Evolutionary conservation across 2,797 vertebrate species (phyloP), one percentile per base, ranked within the genome.

Genomic region (Bufotes viridis): DNA sequence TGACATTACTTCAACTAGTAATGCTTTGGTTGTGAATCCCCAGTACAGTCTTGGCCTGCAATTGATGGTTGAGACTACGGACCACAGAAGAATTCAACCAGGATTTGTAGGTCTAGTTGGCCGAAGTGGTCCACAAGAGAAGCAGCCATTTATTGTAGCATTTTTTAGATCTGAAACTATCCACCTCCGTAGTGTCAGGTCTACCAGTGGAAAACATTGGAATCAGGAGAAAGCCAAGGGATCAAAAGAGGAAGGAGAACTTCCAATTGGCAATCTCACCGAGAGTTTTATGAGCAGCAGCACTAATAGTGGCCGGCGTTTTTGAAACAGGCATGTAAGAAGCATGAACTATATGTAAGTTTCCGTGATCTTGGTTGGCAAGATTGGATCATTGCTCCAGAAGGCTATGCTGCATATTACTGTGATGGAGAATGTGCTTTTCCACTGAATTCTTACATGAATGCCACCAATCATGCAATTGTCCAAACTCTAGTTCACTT

Each of bases 391-490:
- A 87, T 89, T 83, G 88, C 88, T 13, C 88, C 88, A 79, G 88
- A 89, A 87, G 88, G 88, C 7, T 89, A 89, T 80, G 81, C 88
- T 24, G 85, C 88, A 24, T 87, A 72, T 76, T 89, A 89, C 70
- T 89, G 88, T 87, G 88, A 87, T 60, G 88, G 88, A 13, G 88
- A 89, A 70, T 89, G 88, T 75, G 63, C 81, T 55, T 89, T 89
- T 78, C 88, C 88, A 55, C 75, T 89, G 2, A 89, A 89, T 29
- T 87, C 88, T 80, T 86, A 87, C 34, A 89, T 89, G 88, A 89
- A 89, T 87, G 88, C 88, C 15, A 87, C 88, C 20, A 89, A 89
- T 63, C 88, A 89, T 87, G 88, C 88, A 55, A 89, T 89, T 79
- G 85, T 89, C 5, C 88, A 89, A 57, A 89, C 88, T 11, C 24